Evolutionary conservation across 1,140 invertebrate species (phyloP), one percentile per base, ranked within the genome.

Genomic region (Arctopsyche grandis): DNA sequence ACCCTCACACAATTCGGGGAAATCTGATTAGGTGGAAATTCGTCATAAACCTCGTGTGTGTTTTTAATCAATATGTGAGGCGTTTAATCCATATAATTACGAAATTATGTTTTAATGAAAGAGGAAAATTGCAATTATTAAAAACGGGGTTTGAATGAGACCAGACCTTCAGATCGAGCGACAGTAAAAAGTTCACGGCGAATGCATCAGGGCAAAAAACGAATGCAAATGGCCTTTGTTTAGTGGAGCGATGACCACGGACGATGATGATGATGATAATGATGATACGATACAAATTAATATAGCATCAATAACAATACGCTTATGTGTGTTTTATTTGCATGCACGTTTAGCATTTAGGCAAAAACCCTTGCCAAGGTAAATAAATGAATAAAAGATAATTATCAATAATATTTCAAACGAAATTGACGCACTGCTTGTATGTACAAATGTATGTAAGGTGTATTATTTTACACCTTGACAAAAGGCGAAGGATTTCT

Each of bases 21-120:
- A 52, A 52, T 52, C 48, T 52, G 48, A 52, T 52, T 52, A 52
- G 10, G 48, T 52, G 48, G 48, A 52, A 52, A 52, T 14, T 52
- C 48, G 48, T 52, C 10, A 52, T 12, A 16, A 52, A 12, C 10
- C 10, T 5, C 48, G 12, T 52, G 10, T 52, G 3, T 16, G 1
- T 52, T 52, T 52, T 52, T 12, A 52, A 52, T 14, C 48, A 10
- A 52, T 52, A 52, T 16, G 16, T 52, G 48, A 12, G 12, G 29
- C 12, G 48, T 52, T 16, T 52, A 52, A 7, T 38, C 7, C 29
- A 7, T 38, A 4, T 7, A 7, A 1, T 52, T 5, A 52, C 1
- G 16, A 52, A 52, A 52, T 52, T 46, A 12, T 12, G 12, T 46
- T 38, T 38, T 38, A 7, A 38, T n/a, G n/a, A 38, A 38, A 38